Conservation (phyloP, 37 sponge, comb jelly and placozoan genomes). For the Agelas oroides region DNA sequence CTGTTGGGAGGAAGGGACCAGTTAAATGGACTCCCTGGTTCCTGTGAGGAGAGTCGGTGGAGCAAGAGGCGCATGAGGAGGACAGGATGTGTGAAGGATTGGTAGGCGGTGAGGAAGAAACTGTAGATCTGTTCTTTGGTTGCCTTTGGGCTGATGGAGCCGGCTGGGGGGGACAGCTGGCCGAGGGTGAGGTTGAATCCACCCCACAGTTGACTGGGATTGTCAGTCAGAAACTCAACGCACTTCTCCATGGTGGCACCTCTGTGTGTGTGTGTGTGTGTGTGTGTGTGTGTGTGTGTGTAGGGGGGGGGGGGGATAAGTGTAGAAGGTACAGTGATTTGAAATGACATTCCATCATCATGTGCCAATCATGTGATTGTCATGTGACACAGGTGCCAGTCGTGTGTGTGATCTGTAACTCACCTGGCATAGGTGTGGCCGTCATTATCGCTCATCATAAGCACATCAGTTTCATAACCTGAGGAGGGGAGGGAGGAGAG, state of each 20-base stretch:
- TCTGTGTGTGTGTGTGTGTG: slow-evolving; percentile 32
- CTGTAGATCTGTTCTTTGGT: slow-evolving; percentile 75
- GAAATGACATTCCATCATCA: not conserved
- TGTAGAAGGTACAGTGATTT: not conserved
- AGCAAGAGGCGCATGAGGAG: slow-evolving; percentile 82
- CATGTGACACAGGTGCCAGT: not conserved
- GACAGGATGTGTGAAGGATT: slow-evolving; percentile 83
- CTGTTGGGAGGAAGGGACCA: slow-evolving; percentile 20
- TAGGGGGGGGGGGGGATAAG: not conserved
- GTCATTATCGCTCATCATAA: slow-evolving; percentile 22
- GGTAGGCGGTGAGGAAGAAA: slow-evolving; percentile 81
- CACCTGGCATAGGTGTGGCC: slow-evolving; percentile 61
- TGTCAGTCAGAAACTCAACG: slow-evolving; percentile 66
- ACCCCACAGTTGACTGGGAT: slow-evolving; percentile 63
- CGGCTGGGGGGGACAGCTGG: slow-evolving; percentile 29
- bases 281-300: slow-evolving; percentile 1
- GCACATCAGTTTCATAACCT: slow-evolving; percentile 50
- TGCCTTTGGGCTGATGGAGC: slow-evolving; percentile 18
- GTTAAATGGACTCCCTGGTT: slow-evolving; percentile 37
- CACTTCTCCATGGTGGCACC: slow-evolving; percentile 80
- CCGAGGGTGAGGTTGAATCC: slow-evolving; percentile 49
- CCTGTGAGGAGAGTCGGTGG: slow-evolving; percentile 58
- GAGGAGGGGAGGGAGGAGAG: too few species aligned
- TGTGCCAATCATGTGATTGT: too few species aligned
- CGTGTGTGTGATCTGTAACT: not conserved